Evolutionary conservation across 2,888 invertebrate species (phyloP).

Genomic region (Lasius platythorax): DNA sequence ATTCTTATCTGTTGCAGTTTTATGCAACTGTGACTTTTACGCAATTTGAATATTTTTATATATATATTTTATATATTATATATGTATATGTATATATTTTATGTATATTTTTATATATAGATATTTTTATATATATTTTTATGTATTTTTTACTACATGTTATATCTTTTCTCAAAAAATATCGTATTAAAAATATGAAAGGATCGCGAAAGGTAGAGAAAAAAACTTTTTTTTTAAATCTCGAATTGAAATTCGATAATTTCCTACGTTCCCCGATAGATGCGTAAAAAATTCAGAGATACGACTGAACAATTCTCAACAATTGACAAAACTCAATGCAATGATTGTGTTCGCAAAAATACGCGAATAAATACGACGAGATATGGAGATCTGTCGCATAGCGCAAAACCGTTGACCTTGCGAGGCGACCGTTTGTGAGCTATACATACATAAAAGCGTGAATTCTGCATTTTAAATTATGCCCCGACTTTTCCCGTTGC

Average conservation of each 20-base stretch:
- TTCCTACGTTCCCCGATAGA: background rate
- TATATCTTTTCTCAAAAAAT: background rate
- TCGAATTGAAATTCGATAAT: background rate
- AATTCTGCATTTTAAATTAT: constrained; percentile 48
- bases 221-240: background rate
- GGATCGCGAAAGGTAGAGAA: background rate
- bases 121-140: background rate
- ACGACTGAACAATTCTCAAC: constrained; percentile 5
- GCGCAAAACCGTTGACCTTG: background rate
- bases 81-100: background rate
- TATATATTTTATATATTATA: background rate
- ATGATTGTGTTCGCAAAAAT: background rate
- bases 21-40: background rate
- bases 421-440: background rate
- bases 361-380: constrained; percentile 16
- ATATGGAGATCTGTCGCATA: background rate
- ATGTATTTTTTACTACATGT: background rate
- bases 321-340: constrained; percentile 16
- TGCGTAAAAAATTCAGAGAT: background rate
- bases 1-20: background rate
- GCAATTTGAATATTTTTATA: background rate
- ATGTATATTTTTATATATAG: background rate
- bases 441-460: constrained; percentile 17
- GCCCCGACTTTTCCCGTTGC: constrained; percentile 19
- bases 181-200: background rate